phyloP scores from a whole-genome alignment of 2,888 invertebrate species.

The Campopleginae sp. region DNA sequence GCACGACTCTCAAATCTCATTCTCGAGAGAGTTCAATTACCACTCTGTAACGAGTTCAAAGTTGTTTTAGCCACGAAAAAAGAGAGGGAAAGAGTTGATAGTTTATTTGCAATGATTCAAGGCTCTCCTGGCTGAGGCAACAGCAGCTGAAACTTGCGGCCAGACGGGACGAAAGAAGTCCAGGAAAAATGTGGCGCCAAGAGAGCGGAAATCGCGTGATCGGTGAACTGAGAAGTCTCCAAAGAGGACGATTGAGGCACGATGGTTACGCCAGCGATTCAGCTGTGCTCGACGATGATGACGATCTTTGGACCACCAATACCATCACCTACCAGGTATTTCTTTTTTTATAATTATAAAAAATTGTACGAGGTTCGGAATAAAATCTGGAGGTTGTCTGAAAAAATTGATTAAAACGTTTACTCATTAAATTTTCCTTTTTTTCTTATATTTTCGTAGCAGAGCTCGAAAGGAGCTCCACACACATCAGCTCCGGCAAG shows the following conservation, averaged over 20 bases:
- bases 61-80: background rate
- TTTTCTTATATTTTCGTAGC: slow-evolving; percentile 58
- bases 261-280: slow-evolving; percentile 93
- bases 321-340: slow-evolving; percentile 78
- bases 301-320: slow-evolving; percentile 84
- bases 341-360: slow-evolving; percentile 8
- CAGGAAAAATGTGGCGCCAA: slow-evolving; percentile 87
- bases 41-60: slow-evolving; percentile 24
- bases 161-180: slow-evolving; percentile 87
- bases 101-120: slow-evolving; percentile 68
- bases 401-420: background rate
- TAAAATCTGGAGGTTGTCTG: background rate
- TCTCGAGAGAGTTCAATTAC: slow-evolving; percentile 44
- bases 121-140: slow-evolving; percentile 90
- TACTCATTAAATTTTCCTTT: background rate
- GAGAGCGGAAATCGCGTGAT: slow-evolving; percentile 89
- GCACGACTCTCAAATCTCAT: slow-evolving; percentile 44
- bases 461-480: slow-evolving; percentile 74
- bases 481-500: slow-evolving; percentile 85
- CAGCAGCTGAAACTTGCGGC: slow-evolving; percentile 93
- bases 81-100: background rate
- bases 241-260: slow-evolving; percentile 85
- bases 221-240: slow-evolving; percentile 86
- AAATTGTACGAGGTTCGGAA: background rate
- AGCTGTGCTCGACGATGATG: slow-evolving; percentile 91